Base-by-base conservation (phyloP, 64 coral and sea anemone species). In the Porites australiensis region DNA sequence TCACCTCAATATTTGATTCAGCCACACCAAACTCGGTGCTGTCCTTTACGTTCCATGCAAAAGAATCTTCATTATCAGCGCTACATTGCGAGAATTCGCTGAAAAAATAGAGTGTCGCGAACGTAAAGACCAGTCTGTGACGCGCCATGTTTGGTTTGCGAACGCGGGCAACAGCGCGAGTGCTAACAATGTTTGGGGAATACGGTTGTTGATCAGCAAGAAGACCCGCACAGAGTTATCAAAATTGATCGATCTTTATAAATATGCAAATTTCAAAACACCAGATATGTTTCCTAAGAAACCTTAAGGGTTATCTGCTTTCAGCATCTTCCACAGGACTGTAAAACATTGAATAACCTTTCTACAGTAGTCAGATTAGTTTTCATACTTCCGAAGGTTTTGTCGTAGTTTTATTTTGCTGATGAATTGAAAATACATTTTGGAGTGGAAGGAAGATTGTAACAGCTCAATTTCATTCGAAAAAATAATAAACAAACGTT, bases 21-120 rank as follows among this genome's bases (percentile, higher is more conserved):
- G 95, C 90, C 48, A 86, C 82, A 16, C 95, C 90, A 79, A 96
- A 96, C 55, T 76, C 86, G 20, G 68, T 79, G 27, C 50, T 52
- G 20, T 60, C 64, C 23, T 79, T 63, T 52, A 85, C 90, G 3
- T 74, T 48, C 90, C 90, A 96, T 9, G 82, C 23, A 16, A 68
- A 20, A 9, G 84, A 57, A 70, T 93, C 86, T 86, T 68, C 58
- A 89, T 51, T 44, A 67, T 93, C 90, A 4, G 87, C 11, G 55
- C 63, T 48, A 63, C 82, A 77, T 6, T 70, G 58, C 85, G 83
- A 85, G 85, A 69, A 53, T n/a, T 77, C 59, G 72, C 68, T n/a
- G 70, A 92, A 70, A 75, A 96, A 16, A 4, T 79, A 64, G 22
- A 93, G 64, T 37, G 27, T 37, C 9, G 79, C 8, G 5, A 63